These are phyloP conservation scores for Pyrrhosoma nymphula DNA, from an alignment of 2,888 invertebrate species.

Conservation along the genomic window DNA sequence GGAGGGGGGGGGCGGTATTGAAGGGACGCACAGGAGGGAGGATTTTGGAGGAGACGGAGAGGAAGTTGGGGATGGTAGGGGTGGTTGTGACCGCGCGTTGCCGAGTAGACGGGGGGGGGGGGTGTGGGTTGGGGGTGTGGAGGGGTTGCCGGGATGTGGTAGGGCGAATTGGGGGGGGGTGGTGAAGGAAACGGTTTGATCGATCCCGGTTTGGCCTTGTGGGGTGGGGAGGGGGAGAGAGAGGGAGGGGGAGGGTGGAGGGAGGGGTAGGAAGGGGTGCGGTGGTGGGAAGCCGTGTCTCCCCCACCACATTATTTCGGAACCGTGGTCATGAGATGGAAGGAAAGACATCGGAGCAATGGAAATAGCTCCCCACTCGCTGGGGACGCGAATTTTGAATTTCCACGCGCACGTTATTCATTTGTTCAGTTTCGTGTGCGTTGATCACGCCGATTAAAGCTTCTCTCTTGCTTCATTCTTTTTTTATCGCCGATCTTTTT, in stretches of 20 bases:
- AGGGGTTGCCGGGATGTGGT: background rate
- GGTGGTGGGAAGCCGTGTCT: background rate
- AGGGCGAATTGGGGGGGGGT: background rate
- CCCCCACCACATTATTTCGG: background rate
- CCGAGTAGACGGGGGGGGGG: background rate
- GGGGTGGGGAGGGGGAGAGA: background rate
- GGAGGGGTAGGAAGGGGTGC: background rate
- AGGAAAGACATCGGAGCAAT: background rate
- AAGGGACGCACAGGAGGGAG: background rate
- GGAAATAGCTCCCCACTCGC: too few species aligned
- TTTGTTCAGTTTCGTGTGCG: too few species aligned
- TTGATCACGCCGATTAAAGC: too few species aligned
- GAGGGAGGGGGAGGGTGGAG: background rate
- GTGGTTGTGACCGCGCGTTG: too few species aligned
- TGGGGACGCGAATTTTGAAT: too few species aligned
- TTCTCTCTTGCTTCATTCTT: too few species aligned
- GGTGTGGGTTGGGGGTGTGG: background rate
- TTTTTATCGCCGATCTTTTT: too few species aligned
- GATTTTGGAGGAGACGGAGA: background rate
- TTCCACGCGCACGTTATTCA: too few species aligned
- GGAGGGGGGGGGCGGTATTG: too few species aligned
- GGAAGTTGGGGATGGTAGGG: too few species aligned
- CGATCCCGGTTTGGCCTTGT: background rate
- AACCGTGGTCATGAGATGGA: background rate
- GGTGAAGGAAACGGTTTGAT: background rate